Evolutionary conservation across 2,113 vertebrate species (phyloP).

Genomic region (Elanus axillaris): DNA sequence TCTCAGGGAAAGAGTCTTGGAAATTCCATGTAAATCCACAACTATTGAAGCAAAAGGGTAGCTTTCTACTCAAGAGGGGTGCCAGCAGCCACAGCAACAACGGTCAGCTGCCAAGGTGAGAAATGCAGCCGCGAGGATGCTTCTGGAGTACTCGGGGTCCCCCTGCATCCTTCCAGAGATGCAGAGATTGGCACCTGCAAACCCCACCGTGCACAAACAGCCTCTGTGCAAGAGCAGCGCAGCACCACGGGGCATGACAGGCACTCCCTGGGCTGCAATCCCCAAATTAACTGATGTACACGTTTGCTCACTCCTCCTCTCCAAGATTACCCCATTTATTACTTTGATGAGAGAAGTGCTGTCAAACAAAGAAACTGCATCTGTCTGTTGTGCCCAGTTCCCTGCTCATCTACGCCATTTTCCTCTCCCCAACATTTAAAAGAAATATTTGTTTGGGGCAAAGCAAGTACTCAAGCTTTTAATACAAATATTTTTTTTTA

Average conservation of each 20-base stretch:
- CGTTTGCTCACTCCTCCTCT: fast-evolving
- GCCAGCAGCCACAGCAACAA: not conserved
- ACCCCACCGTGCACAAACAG: not conserved
- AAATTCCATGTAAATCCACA: not conserved
- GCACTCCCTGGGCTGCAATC: not conserved
- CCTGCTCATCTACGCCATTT: not conserved
- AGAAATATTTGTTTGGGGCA: not conserved
- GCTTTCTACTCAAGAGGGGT: not conserved
- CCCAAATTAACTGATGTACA: fast-evolving
- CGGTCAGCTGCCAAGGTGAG: fast-evolving
- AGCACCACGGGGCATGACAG: not conserved
- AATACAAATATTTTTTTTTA: not conserved
- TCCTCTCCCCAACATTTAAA: not conserved
- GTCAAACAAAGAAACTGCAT: fast-evolving
- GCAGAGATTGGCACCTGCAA: not conserved
- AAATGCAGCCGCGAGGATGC: not conserved
- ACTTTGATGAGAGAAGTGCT: fast-evolving
- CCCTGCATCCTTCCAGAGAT: not conserved
- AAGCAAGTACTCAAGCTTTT: fast-evolving
- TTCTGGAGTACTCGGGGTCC: not conserved
- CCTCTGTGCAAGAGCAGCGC: not conserved
- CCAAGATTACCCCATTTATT: fast-evolving
- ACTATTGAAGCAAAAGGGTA: fast-evolving
- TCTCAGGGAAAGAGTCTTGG: not conserved
- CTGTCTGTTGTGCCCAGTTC: not conserved